Base-by-base conservation (phyloP, 2,113 vertebrate genomes). In the Cercocebus atys region DNA sequence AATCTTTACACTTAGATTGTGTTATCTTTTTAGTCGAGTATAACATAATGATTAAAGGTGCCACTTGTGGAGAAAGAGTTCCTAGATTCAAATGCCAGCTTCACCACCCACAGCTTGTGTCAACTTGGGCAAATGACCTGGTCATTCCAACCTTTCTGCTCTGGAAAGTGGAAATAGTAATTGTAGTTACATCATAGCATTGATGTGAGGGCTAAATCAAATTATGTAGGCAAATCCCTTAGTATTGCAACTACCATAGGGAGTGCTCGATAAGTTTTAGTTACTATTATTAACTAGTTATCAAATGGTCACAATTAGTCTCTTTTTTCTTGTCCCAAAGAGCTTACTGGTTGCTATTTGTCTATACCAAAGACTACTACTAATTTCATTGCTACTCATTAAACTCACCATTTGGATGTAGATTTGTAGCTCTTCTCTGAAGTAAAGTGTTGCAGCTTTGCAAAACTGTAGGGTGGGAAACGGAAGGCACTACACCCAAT, bases 211-310 rank as follows among this genome's bases (percentile, higher is more conserved):
- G 11, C 43, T 83, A 86, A 96, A 72, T 85, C 23, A 61, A 88
- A 79, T 80, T 25, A 78, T 32, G 20, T 55, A 82, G 20, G 17
- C 68, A 84, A 97, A 73, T 61, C 18, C 2, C 45, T 81, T 55
- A 59, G 52, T 50, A 78, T 27, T 57, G 2, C 13, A 32, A 4
- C 43, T 72, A 40, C 30, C 52, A 40, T 3, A 55, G 11, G 76
- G 47, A 72, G 35, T 84, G 47, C 6, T 96, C 55, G 70, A n/a
- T 75, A 92, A 70, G 22, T 61, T 61, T 50, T 83, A 88, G 22
- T 35, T 80, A 30, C 90, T 32, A 23, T 79, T 92, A 30, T 85
- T 78, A 94, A 55, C 50, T 88, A 82, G 47, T 96, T 93, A 88
- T 47, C 20, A 86, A 66, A 57, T 5, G 23, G 45, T 61, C 27